These are phyloP conservation scores for Oryzias sinensis DNA, from an alignment of 2,797 vertebrate species.

Conservation along the genomic window DNA sequence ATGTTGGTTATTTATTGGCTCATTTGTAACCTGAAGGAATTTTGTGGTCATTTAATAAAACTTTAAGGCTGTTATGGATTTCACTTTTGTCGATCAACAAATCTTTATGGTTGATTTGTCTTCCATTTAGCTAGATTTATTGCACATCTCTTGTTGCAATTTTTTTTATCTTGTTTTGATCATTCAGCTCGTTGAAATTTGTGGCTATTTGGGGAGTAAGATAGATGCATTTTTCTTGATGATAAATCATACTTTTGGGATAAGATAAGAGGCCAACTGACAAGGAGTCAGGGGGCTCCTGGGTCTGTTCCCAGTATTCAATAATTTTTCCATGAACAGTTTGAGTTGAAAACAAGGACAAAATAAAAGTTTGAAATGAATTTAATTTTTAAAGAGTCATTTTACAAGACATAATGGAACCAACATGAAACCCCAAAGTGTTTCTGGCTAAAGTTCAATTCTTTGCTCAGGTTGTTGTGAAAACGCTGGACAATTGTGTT, in stretches of 20 bases:
- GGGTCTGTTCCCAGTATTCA: neutral
- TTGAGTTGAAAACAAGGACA: neutral
- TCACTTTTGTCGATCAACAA: neutral
- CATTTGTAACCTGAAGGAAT: neutral
- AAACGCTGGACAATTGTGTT: neutral
- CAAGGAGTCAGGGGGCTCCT: neutral
- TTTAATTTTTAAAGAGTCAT: too few species aligned
- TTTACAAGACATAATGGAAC: too few species aligned
- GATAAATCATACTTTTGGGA: neutral
- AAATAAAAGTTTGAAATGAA: neutral
- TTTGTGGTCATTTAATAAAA: neutral
- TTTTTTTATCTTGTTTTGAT: too few species aligned
- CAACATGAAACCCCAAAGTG: too few species aligned
- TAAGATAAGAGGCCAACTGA: neutral
- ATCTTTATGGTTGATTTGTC: neutral
- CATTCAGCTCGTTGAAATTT: neutral
- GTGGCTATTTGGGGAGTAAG: neutral
- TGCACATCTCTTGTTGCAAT: neutral
- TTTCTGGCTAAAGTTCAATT: neutral
- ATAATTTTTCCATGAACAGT: neutral
- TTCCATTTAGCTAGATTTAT: constrained; percentile 1
- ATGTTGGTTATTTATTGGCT: neutral
- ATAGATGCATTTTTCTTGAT: neutral
- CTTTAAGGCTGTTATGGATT: neutral
- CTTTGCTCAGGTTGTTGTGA: constrained; percentile 1